Conservation (phyloP, 1,140 invertebrate species). For the Dryas iulia region DNA sequence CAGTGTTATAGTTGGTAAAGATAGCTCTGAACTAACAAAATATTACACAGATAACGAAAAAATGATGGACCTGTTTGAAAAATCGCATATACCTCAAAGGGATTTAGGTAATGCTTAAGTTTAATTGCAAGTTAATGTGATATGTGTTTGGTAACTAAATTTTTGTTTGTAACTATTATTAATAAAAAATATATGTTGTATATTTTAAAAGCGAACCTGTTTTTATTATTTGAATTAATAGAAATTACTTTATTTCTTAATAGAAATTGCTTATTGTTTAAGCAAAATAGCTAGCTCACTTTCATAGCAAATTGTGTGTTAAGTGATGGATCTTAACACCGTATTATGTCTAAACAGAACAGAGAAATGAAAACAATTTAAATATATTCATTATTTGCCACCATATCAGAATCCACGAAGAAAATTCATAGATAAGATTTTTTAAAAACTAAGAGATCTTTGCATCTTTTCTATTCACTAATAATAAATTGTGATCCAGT, state of each 20-base stretch:
- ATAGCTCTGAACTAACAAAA: constrained; percentile 44
- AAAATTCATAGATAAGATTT: no score
- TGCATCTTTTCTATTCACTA: no score
- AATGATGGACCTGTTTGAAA: constrained; percentile 62
- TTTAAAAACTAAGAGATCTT: no score
- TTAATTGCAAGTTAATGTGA: not conserved
- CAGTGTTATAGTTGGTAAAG: constrained; percentile 42
- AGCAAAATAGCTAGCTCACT: no score
- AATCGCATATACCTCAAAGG: constrained; percentile 60
- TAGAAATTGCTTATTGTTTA: no score
- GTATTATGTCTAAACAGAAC: no score
- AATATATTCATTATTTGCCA: no score
- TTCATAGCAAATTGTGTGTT: no score
- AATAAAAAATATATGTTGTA: not conserved
- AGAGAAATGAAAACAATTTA: no score
- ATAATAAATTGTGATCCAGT: not conserved
- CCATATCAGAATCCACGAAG: no score
- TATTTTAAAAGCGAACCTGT: not conserved
- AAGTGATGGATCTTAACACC: no score
- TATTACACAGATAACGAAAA: constrained; percentile 56
- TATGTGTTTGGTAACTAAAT: not conserved
- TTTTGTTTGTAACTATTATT: not conserved
- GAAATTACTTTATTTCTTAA: no score
- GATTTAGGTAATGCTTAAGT: constrained; percentile 38
- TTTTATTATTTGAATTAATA: not conserved